Conservation (phyloP, 2,113 vertebrate species). For the Tapirus terrestris region DNA sequence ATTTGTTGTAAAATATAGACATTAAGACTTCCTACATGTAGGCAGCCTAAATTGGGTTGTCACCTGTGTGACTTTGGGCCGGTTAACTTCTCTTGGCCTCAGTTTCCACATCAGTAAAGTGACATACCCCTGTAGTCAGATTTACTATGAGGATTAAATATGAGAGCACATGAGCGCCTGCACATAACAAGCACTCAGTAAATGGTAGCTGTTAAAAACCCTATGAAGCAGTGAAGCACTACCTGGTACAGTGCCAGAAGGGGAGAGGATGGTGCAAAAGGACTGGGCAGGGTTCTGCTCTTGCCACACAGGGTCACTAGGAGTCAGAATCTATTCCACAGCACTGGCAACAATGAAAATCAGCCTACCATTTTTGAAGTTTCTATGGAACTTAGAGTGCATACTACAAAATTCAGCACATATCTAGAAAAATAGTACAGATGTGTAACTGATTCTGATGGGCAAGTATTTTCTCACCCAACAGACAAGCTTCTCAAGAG, state of each 20-base stretch:
- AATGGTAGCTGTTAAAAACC: background rate
- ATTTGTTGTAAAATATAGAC: background rate
- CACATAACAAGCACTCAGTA: background rate
- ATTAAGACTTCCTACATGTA: background rate
- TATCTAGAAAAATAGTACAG: background rate
- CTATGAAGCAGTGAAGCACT: too few species aligned
- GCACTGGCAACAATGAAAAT: too few species aligned
- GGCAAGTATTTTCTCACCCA: background rate
- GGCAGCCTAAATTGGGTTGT: background rate
- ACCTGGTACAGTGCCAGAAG: too few species aligned
- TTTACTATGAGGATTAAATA: background rate
- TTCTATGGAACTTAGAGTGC: background rate
- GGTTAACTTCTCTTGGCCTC: background rate
- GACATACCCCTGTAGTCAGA: background rate
- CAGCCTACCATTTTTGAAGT: background rate
- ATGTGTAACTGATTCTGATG: background rate
- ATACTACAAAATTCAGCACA: background rate
- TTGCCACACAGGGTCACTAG: too few species aligned
- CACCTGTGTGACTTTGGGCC: background rate
- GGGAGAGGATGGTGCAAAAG: too few species aligned
- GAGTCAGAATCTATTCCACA: too few species aligned
- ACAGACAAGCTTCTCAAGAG: background rate
- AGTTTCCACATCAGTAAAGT: background rate
- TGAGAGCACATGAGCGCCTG: fast-evolving
- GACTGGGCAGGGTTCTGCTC: too few species aligned